Conservation (phyloP, 2,113 vertebrate genomes). For the Mobula birostris region DNA sequence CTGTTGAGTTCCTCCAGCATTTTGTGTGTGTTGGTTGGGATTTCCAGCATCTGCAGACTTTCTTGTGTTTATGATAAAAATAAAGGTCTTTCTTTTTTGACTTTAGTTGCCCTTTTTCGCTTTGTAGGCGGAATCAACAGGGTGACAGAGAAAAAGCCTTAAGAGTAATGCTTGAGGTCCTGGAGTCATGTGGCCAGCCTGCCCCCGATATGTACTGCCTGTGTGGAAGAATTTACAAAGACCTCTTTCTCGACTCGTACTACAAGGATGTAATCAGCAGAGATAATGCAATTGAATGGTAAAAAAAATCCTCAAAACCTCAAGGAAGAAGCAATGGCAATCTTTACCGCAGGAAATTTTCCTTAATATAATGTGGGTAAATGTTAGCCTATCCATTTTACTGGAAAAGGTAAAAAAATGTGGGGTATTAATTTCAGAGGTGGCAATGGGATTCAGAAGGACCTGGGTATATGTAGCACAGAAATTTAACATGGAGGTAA, state of each 20-base stretch:
- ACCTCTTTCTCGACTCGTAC: constrained; percentile 86
- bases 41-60: too few species aligned
- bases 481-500: too few species aligned
- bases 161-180: constrained; percentile 77
- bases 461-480: too few species aligned
- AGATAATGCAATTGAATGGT: constrained; percentile 88
- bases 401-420: too few species aligned
- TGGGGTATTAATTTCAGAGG: too few species aligned
- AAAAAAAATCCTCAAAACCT: constrained; percentile 42
- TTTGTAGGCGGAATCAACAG: constrained; percentile 70
- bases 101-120: constrained; percentile 37
- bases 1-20: too few species aligned
- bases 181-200: constrained; percentile 75
- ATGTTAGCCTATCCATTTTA: too few species aligned
- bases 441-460: too few species aligned
- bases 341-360: neutral
- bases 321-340: neutral
- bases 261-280: constrained; percentile 76
- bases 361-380: neutral
- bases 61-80: too few species aligned
- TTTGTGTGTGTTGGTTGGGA: too few species aligned
- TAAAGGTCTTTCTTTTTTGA: neutral
- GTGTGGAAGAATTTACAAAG: constrained; percentile 92
- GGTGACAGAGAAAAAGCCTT: constrained; percentile 83
- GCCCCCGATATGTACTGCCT: constrained; percentile 92